Evolutionary conservation across 2,797 vertebrate species (phyloP).

Genomic region (Enteromius thamalakanensis): DNA sequence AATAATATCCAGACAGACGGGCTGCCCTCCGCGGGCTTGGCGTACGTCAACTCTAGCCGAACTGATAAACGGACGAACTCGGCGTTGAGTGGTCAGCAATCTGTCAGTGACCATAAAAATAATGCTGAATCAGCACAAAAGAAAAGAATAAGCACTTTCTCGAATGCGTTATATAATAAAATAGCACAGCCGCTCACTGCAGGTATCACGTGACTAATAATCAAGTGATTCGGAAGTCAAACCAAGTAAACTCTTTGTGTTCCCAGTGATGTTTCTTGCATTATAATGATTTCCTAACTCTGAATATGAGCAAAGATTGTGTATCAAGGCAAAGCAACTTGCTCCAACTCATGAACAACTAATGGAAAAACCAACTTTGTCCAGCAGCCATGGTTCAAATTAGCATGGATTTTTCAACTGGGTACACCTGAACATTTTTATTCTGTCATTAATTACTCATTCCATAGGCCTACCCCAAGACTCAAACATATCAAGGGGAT

Average conservation of each 20-base stretch:
- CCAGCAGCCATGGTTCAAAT: no score
- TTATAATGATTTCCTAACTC: no score
- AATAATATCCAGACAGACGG: slow-evolving; percentile 16
- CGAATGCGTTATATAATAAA: neutral
- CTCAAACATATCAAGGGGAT: no score
- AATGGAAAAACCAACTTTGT: no score
- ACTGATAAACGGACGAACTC: neutral
- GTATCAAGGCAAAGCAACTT: no score
- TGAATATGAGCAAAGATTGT: neutral
- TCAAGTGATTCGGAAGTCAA: neutral
- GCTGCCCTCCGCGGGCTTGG: neutral
- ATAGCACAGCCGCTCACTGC: neutral
- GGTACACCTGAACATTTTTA: no score
- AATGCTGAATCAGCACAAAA: neutral
- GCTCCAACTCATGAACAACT: no score
- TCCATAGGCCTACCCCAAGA: no score
- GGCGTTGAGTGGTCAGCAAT: neutral
- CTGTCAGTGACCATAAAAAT: neutral
- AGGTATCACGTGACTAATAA: neutral
- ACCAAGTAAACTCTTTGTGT: neutral
- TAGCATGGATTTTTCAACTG: no score
- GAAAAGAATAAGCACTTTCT: neutral
- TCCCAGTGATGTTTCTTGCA: neutral
- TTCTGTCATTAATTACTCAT: no score
- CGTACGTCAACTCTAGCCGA: neutral